Evolutionary conservation across 37 sponge, comb jelly and placozoan species (phyloP).

Genomic region (Halichondria panicea): DNA sequence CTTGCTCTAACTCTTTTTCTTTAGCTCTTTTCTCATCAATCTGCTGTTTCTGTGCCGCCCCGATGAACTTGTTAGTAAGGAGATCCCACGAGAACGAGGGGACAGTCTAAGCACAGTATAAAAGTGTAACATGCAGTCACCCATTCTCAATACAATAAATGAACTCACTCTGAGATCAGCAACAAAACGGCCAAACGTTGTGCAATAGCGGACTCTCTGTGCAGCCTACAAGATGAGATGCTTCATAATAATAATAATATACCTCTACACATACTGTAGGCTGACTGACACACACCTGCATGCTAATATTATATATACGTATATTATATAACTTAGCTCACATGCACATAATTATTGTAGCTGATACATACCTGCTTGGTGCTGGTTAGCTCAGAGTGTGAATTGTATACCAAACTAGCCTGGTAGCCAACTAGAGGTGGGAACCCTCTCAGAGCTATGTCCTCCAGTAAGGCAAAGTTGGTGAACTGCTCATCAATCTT

Average conservation of each 20-base stretch:
- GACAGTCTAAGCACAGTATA: conserved; percentile 56
- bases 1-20: conserved; percentile 29
- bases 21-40: conserved; percentile 20
- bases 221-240: no score
- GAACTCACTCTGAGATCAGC: conserved; percentile 63
- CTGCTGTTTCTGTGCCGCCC: conserved; percentile 68
- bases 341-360: not conserved
- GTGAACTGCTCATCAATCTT: conserved; percentile 10
- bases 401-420: conserved; percentile 7
- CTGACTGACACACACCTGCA: not conserved
- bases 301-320: not conserved
- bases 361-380: conserved; percentile 13
- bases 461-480: conserved; percentile 51
- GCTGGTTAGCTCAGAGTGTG: not conserved
- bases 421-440: conserved; percentile 61
- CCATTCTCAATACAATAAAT: not conserved
- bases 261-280: not conserved
- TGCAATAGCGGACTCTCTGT: conserved; percentile 65
- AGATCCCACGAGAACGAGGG: conserved; percentile 61
- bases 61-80: conserved; percentile 41
- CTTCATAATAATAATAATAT: no score
- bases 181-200: conserved; percentile 77
- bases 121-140: not conserved
- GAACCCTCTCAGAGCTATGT: conserved; percentile 63
- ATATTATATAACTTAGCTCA: not conserved